Percentiles rank a stretch among this genome's conserved stretches.
Evolutionary conservation across 2,888 invertebrate genomes (phyloP).

Genomic region (Pammene fasciana): DNA sequence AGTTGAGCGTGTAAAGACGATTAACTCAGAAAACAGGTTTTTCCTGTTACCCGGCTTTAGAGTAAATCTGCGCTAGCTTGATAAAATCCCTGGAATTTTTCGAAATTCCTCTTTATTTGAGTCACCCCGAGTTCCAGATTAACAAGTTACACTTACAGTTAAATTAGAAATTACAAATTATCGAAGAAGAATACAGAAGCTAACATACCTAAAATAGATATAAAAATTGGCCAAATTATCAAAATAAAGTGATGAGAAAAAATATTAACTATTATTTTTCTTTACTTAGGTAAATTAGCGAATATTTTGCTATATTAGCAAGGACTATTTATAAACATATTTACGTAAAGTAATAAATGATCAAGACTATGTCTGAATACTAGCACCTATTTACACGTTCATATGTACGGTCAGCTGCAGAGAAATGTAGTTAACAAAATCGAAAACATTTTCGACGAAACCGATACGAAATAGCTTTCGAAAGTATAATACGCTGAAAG

Average conservation of each 20-base stretch:
- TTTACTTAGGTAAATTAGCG: too few species aligned
- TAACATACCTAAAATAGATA: too few species aligned
- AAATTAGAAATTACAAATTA: background rate
- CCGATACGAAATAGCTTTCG: conserved; percentile 53
- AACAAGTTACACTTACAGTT: background rate
- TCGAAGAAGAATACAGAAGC: background rate
- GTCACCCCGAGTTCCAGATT: background rate
- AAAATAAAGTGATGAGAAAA: too few species aligned
- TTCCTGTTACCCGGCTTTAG: conserved; percentile 37
- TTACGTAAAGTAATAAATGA: too few species aligned
- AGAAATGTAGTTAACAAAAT: conserved; percentile 7
- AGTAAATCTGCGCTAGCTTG: conserved; percentile 38
- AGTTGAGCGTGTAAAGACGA: conserved; percentile 39
- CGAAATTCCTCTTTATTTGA: conserved; percentile 15
- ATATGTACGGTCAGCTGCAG: too few species aligned
- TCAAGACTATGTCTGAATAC: too few species aligned
- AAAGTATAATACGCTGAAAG: conserved; percentile 60
- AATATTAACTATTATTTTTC: too few species aligned
- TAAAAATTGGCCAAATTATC: background rate
- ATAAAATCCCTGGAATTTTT: conserved; percentile 24
- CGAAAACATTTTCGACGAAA: conserved; percentile 58
- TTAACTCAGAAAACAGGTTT: conserved; percentile 40
- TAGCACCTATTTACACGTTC: too few species aligned
- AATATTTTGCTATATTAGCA: too few species aligned
- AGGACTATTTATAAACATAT: too few species aligned